Evolutionary conservation across 2,888 invertebrate species (phyloP), one percentile per base, ranked within the genome.

Genomic region (Smittia aterrima): DNA sequence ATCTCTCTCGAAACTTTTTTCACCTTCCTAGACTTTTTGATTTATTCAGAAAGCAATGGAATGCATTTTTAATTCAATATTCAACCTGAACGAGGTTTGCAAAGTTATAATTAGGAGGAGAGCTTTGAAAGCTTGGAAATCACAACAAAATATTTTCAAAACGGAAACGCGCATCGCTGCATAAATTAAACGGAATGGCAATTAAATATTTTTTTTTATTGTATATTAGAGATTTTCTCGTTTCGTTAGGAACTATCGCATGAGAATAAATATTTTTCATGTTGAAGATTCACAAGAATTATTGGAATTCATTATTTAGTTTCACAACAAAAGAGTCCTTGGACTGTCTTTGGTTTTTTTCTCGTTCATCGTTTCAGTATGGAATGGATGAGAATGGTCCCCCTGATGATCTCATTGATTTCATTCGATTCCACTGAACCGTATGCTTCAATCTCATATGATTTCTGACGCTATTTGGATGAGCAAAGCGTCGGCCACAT

Each of bases 361-460:
- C 4, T 6, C 47, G 2, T n/a, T 47, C 47, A 11, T 47, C 47
- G n/a, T 38, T 16, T 74, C 22, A 74, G 62, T 74, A 74, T 27
- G 82, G 80, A 6, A 83, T 82, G 75, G 82, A 82, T 66, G 83
- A 81, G 76, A 83, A 83, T 16, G 83, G 83, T 7, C 83, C 83
- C 75, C 83, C 83, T 75, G 83, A 83, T 24, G 83, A 83, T 58
- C 83, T 81, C 83, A 83, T 83, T 74, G 90, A 90, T 84, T 93
- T 93, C 89, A 93, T 93, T 82, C 88, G 87, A 80, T 91, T 90
- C 93, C 92, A 93, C 80, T 92, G 90, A 77, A 87, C 84, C 66
- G 90, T 88, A 83, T 93, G 93, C 83, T 93, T 93, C 80, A 90
- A 87, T 78, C 93, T 86, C 92, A 93, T 92, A 84, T 93, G 92